These are phyloP conservation scores for Galaxias olidus DNA, from an alignment of 2,797 vertebrate genomes.

Conservation along the genomic window DNA sequence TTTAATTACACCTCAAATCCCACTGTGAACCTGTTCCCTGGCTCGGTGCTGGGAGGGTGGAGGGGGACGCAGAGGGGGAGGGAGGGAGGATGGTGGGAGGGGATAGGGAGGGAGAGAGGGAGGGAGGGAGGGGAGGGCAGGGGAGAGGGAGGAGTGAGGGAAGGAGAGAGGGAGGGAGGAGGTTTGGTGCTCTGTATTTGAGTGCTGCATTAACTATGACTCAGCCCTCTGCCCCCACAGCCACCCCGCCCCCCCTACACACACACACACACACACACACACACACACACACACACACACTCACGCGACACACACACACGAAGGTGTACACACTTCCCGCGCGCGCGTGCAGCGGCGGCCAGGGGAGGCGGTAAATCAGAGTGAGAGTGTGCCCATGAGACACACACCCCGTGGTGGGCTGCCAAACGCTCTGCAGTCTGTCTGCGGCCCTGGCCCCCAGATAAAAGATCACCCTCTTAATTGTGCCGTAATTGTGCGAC, in stretches of 20 bases:
- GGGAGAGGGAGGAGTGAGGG: not conserved
- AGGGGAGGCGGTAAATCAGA: conserved; percentile 62
- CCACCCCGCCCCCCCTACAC: conserved; percentile 5
- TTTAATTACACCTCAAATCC: conserved; percentile 82
- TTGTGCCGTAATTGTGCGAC: conserved; percentile 72
- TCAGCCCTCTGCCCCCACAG: not conserved
- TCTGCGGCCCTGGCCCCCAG: conserved; percentile 60
- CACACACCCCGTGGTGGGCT: conserved; percentile 59
- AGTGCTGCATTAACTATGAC: not conserved
- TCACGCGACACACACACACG: conserved; percentile 8
- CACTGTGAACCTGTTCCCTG: conserved; percentile 68
- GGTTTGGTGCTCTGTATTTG: too few species aligned
- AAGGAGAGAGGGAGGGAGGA: too few species aligned
- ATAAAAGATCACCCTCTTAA: conserved; percentile 74
- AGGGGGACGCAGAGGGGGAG: not conserved
- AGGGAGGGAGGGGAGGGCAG: not conserved
- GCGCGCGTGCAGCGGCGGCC: conserved; percentile 22
- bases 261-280: conserved; percentile 24
- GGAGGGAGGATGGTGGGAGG: not conserved
- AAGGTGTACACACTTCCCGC: not conserved
- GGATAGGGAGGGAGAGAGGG: too few species aligned
- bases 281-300: conserved; percentile 20
- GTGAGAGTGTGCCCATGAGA: conserved; percentile 51
- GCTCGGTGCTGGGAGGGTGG: conserved; percentile 52
- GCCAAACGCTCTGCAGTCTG: conserved; percentile 65